A percentile compares a stretch with the other conserved stretches of the same genome.
phyloP scores from a whole-genome alignment of 2,113 vertebrate species.

The Pygathrix nemaeus region DNA sequence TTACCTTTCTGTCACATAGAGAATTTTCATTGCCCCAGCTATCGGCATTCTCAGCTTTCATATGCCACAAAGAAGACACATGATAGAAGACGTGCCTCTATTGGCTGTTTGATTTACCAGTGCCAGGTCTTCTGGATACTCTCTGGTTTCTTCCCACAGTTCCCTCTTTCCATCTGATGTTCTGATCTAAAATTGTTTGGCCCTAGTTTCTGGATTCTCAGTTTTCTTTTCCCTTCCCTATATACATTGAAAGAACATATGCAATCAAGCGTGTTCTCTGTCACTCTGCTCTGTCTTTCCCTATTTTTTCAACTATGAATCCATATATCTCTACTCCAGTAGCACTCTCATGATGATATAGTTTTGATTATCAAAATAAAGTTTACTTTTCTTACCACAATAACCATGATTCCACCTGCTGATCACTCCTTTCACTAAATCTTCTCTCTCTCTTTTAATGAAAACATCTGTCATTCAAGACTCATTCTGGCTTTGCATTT shows the following conservation, averaged over 20 bases:
- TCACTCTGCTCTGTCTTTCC: too few relatives aligned
- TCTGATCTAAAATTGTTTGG: neutral
- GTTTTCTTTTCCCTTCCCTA: neutral
- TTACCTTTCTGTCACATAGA: neutral
- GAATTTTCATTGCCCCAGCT: neutral
- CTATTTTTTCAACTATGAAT: neutral
- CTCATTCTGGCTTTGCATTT: neutral
- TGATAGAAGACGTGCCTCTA: neutral
- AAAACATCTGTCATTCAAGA: neutral
- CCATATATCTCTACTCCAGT: neutral
- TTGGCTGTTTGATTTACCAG: neutral
- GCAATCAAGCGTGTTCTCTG: neutral
- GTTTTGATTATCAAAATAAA: neutral
- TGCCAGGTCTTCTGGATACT: neutral
- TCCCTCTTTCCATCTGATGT: neutral
- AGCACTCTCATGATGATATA: neutral
- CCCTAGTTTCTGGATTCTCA: neutral
- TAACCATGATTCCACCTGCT: neutral
- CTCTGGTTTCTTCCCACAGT: neutral
- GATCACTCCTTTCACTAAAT: neutral
- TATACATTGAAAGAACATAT: neutral
- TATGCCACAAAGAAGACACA: neutral
- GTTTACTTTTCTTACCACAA: neutral
- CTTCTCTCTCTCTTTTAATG: neutral
- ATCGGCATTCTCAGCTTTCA: neutral